phyloP scores from a whole-genome alignment of 2,888 invertebrate genomes.

The Mythimna pallens region DNA sequence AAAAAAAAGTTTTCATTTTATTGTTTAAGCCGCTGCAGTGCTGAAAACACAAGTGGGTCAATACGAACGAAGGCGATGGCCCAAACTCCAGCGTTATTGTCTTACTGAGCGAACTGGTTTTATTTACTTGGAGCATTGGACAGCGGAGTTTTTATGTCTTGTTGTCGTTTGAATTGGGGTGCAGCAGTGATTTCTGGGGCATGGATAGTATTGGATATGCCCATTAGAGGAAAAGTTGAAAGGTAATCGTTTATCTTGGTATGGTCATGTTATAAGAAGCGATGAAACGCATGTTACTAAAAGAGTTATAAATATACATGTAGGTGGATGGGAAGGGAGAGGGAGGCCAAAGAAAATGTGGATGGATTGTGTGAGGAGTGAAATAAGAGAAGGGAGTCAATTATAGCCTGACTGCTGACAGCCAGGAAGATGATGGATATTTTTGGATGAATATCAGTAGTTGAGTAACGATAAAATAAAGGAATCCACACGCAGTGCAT shows the following conservation, averaged over 20 bases:
- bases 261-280: no score
- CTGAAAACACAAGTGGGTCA: constrained; percentile 39
- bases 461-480: neutral
- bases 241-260: no score
- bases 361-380: no score
- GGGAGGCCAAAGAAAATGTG: no score
- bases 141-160: constrained; percentile 34
- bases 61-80: constrained; percentile 44
- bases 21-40: constrained; percentile 40
- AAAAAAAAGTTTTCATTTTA: constrained; percentile 49
- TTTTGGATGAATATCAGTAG: neutral
- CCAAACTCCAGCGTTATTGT: constrained; percentile 54
- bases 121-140: constrained; percentile 44
- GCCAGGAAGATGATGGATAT: no score
- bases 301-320: no score
- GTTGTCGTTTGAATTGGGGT: constrained; percentile 26
- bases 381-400: no score
- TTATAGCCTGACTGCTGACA: no score
- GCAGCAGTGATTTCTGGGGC: neutral
- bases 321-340: no score
- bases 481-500: no score
- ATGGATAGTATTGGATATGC: neutral
- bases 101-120: constrained; percentile 31
- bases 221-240: no score
- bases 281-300: no score